Evolutionary conservation across 2,113 vertebrate species (phyloP), one percentile per base, ranked within the genome.

Genomic region (Clarias magur): DNA sequence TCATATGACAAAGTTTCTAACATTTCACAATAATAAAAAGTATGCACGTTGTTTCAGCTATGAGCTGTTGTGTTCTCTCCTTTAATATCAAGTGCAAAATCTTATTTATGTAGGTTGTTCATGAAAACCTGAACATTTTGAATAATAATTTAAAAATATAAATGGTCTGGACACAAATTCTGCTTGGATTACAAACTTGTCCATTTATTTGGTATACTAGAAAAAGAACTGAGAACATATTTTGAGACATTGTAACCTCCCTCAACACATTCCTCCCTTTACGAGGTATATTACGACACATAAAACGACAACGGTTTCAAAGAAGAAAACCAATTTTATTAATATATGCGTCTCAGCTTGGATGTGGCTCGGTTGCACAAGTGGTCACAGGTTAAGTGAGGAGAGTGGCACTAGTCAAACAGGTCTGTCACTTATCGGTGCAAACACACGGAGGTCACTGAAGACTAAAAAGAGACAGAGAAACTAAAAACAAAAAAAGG

Each of bases 371-470:
- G 7, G 2, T 30, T 8, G 57, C 76, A 80, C 54, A 1, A 60
- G 78, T 62, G 19, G 30, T 38, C 76, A 75, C 27, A 34, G 48
- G 42, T 78, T 7, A n/a, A 27, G 53, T 23, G 57, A 60, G 27
- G 57, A 62, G 57, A 65, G 16, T 25, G 83, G 60, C 54, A 17
- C 38, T n/a, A 16, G 34, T 23, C 62, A 85, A 16, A 42, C 42
- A 34, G 59, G 73, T 85, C n/a, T 9, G 23, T 67, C 73, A 38
- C 17, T n/a, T 7, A 85, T 85, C 54, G n/a, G 25, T 68, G 63
- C 48, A 86, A 70, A 80, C 12, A 86, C 60, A 68, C 19, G 6
- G 25, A 85, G 70, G 57, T 62, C 57, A 84, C 8, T 60, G 34
- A 80, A 23, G n/a, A 5, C 6, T 48, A 48, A 8, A 48, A 48